Conservation (phyloP, 2,888 invertebrate species). For the Drosophila kuntzei region DNA sequence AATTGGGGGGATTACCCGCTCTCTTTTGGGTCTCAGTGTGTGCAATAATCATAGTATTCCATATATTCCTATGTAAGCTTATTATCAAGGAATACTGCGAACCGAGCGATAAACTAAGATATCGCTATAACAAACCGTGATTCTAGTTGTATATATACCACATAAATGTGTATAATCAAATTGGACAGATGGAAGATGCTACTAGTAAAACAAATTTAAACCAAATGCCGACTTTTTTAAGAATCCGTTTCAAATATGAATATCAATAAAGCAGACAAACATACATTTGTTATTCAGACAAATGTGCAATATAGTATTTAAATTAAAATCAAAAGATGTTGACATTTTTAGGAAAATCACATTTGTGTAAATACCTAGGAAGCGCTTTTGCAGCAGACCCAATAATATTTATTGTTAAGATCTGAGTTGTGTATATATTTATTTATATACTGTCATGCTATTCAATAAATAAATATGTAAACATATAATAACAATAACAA, state of each 20-base stretch:
- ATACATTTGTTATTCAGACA: constrained; percentile 3
- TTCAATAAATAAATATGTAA: constrained; percentile 16
- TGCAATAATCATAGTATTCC: constrained; percentile 94
- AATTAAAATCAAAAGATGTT: constrained; percentile 6
- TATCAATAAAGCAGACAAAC: neutral
- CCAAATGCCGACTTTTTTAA: constrained; percentile 17
- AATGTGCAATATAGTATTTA: constrained; percentile 23
- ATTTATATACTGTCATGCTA: constrained; percentile 8
- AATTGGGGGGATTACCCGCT: constrained; percentile 94
- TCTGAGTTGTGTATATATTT: constrained; percentile 5
- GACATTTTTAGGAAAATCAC: constrained; percentile 13
- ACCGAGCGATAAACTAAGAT: constrained; percentile 89
- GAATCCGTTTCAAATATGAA: constrained; percentile 2
- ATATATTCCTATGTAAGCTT: constrained; percentile 95
- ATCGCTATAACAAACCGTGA: constrained; percentile 90
- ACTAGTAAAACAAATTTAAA: constrained; percentile 21
- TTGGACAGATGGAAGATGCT: constrained; percentile 34
- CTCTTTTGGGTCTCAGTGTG: constrained; percentile 96
- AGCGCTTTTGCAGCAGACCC: constrained; percentile 4
- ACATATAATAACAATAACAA: neutral
- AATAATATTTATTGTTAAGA: constrained; percentile 14
- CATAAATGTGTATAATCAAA: constrained; percentile 38
- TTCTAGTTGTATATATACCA: constrained; percentile 77
- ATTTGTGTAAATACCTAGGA: constrained; percentile 17
- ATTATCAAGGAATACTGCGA: constrained; percentile 96